Evolutionary conservation across 2,888 invertebrate genomes (phyloP).

Genomic region (Mayetiola destructor): DNA sequence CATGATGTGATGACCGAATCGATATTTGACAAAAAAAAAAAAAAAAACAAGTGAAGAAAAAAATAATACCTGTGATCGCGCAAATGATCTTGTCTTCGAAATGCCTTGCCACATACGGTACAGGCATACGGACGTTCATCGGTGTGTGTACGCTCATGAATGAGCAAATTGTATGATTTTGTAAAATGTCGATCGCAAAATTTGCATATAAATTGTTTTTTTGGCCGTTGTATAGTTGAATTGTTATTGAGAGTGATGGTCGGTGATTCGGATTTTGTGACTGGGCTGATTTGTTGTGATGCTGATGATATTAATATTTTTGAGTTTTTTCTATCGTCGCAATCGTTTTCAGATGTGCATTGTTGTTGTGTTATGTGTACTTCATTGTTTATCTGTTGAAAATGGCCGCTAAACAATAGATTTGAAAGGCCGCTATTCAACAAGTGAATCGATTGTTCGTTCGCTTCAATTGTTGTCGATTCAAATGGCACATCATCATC

Average conservation of each 20-base stretch:
- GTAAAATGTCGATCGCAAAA: conserved; percentile 96
- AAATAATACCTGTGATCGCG: conserved; percentile 69
- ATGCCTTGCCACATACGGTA: conserved; percentile 95
- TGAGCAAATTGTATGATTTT: conserved; percentile 87
- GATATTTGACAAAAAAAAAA: background rate
- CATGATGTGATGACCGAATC: no score
- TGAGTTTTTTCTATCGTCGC: no score
- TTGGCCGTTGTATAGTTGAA: conserved; percentile 48
- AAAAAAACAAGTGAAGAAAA: background rate
- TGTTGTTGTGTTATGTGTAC: background rate
- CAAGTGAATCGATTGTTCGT: conserved; percentile 37
- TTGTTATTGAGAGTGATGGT: background rate
- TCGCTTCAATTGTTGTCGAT: conserved; percentile 37
- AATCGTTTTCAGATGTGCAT: no score
- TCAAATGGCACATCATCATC: conserved; percentile 56
- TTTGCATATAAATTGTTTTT: conserved; percentile 97
- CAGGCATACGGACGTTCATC: conserved; percentile 95
- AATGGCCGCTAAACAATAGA: conserved; percentile 52
- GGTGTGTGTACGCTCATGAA: conserved; percentile 95
- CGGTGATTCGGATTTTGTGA: background rate
- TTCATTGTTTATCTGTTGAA: conserved; percentile 42
- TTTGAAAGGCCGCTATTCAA: conserved; percentile 56
- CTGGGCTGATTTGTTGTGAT: background rate
- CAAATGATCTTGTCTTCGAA: conserved; percentile 89
- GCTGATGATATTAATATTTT: no score